These are phyloP conservation scores for Catocala nupta DNA, from an alignment of 2,888 invertebrate species.

Conservation along the genomic window DNA sequence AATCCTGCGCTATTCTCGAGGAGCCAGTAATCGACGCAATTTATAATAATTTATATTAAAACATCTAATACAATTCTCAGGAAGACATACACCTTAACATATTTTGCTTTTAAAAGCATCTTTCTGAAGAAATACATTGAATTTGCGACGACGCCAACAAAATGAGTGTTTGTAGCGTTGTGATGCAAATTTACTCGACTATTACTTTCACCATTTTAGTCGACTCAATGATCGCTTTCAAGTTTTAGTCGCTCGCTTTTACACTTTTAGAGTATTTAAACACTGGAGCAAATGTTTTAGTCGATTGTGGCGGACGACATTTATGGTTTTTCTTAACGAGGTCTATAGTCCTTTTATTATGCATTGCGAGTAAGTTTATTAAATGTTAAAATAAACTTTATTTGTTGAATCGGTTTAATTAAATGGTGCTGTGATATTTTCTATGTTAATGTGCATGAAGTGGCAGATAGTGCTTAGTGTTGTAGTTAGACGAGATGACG, in stretches of 20 bases:
- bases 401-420: slow-evolving; percentile 4
- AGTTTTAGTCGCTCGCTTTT: slow-evolving; percentile 3
- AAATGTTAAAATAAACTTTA: slow-evolving; percentile 19
- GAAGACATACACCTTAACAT: slow-evolving; percentile 38
- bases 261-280: slow-evolving; percentile 18
- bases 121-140: slow-evolving; percentile 35
- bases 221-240: slow-evolving; percentile 43
- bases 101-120: slow-evolving; percentile 36
- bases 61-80: too few species aligned
- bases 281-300: slow-evolving; percentile 32
- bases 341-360: slow-evolving; percentile 19
- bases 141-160: slow-evolving; percentile 41
- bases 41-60: too few species aligned
- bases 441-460: slow-evolving; percentile 8
- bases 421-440: neutral
- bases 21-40: too few species aligned
- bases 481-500: slow-evolving; percentile 2
- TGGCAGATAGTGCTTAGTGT: slow-evolving; percentile 8
- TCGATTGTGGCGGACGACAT: slow-evolving; percentile 42
- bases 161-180: slow-evolving; percentile 44
- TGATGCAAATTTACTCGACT: slow-evolving; percentile 52
- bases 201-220: slow-evolving; percentile 52
- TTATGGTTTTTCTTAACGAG: slow-evolving; percentile 43
- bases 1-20: too few species aligned
- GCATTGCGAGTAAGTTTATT: neutral